phyloP scores from a whole-genome alignment of 2,888 invertebrate genomes.

The Arge pagana region DNA sequence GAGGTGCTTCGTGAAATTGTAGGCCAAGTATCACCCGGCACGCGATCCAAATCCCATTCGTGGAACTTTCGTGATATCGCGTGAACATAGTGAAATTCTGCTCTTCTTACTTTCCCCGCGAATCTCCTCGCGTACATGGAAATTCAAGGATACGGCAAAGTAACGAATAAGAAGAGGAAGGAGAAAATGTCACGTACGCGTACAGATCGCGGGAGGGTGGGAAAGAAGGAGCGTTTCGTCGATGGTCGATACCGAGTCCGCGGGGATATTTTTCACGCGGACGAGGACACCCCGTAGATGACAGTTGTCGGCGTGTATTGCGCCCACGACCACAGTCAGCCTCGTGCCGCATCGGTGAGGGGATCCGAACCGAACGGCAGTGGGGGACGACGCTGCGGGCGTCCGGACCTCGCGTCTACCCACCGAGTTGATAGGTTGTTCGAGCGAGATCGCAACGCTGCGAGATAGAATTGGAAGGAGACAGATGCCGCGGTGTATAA shows the following conservation, averaged over 20 bases:
- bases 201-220: background rate
- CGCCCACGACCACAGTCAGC: slow-evolving; percentile 49
- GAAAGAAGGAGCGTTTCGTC: background rate
- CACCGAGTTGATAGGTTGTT: slow-evolving; percentile 57
- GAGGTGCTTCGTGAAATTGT: too few relatives aligned
- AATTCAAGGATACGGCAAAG: too few relatives aligned
- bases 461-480: slow-evolving; percentile 56
- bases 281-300: slow-evolving; percentile 50
- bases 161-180: too few relatives aligned
- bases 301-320: slow-evolving; percentile 41
- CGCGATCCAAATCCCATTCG: too few relatives aligned
- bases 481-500: slow-evolving; percentile 33
- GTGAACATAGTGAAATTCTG: too few relatives aligned
- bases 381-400: slow-evolving; percentile 25
- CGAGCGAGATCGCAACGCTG: slow-evolving; percentile 36
- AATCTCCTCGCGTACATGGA: too few relatives aligned
- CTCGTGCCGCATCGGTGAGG: slow-evolving; percentile 54
- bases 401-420: slow-evolving; percentile 55
- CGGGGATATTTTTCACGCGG: slow-evolving; percentile 7
- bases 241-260: too few relatives aligned
- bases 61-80: too few relatives aligned
- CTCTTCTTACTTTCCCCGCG: too few relatives aligned
- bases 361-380: slow-evolving; percentile 40
- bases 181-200: background rate
- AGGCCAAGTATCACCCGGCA: too few relatives aligned